Conservation (phyloP, 2,888 invertebrate genomes). For the Hirtodrosophila trivittata region DNA sequence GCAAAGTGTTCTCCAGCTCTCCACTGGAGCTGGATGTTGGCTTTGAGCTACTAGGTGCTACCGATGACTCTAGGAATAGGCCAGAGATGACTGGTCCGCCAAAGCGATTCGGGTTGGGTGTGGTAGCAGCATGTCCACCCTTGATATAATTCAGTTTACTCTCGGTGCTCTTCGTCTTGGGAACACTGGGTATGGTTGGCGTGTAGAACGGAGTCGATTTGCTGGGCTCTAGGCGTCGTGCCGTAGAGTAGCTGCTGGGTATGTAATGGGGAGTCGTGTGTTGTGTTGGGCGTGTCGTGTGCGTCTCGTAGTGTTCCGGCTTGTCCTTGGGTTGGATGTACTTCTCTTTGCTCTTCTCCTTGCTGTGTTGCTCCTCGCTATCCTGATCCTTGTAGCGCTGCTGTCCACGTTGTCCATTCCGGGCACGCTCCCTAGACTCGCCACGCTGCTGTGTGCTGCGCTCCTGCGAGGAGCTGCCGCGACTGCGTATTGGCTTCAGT, state of each 20-base stretch:
- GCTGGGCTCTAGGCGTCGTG: conserved; percentile 79
- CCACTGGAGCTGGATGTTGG: conserved; percentile 54
- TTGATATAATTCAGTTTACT: conserved; percentile 73
- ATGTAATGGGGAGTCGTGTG: conserved; percentile 70
- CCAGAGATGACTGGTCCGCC: conserved; percentile 54
- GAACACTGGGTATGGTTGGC: conserved; percentile 82
- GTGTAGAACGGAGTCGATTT: conserved; percentile 83
- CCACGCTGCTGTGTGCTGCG: conserved; percentile 32
- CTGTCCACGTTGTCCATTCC: conserved; percentile 72
- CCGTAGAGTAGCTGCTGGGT: conserved; percentile 80
- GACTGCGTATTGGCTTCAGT: conserved; percentile 52
- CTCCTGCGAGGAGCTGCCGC: conserved; percentile 52
- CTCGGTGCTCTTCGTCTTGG: conserved; percentile 73
- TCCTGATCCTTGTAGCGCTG: conserved; percentile 73
- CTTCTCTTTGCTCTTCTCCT: conserved; percentile 61
- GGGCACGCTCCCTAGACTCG: conserved; percentile 65
- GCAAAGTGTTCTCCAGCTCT: conserved; percentile 63
- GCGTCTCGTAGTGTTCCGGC: conserved; percentile 59
- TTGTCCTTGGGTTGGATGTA: conserved; percentile 44
- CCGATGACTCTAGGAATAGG: conserved; percentile 61
- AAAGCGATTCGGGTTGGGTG: conserved; percentile 74
- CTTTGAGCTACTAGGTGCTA: conserved; percentile 46
- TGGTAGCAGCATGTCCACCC: conserved; percentile 61
- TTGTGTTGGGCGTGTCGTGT: conserved; percentile 54
- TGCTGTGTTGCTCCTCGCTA: conserved; percentile 53